Conservation (phyloP, 1,140 invertebrate species). For the Radopholus similis region DNA sequence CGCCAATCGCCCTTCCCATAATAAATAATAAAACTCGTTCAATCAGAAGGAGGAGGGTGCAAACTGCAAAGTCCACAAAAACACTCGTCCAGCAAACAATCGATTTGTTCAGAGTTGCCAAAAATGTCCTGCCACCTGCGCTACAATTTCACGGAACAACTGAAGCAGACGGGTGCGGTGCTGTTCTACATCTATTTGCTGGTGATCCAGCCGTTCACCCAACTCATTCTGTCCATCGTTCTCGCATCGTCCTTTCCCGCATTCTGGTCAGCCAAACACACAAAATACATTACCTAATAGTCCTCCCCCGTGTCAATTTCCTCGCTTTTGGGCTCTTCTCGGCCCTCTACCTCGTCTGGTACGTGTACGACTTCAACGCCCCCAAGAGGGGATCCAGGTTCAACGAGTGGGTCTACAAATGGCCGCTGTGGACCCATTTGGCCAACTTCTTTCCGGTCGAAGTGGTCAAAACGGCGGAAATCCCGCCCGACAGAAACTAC, state of each 20-base stretch:
- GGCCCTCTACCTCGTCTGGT: conserved; percentile 13
- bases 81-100: too few relatives aligned
- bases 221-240: background rate
- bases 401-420: conserved; percentile 10
- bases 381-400: background rate
- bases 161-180: conserved; percentile 8
- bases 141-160: background rate
- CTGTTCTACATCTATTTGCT: background rate
- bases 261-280: conserved; percentile 9
- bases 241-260: background rate
- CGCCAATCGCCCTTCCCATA: too few relatives aligned
- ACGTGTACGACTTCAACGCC: background rate
- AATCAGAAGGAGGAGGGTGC: too few relatives aligned
- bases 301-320: background rate
- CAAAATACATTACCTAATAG: background rate
- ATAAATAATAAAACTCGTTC: too few relatives aligned
- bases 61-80: too few relatives aligned
- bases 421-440: conserved; percentile 45
- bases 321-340: conserved; percentile 3
- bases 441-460: conserved; percentile 62
- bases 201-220: background rate
- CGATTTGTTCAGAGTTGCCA: too few relatives aligned
- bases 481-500: conserved; percentile 62
- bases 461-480: conserved; percentile 62
- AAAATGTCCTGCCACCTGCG: background rate